These are phyloP conservation scores for Drosophila eugracilis DNA, from an alignment of 1,140 invertebrate genomes.

Conservation along the genomic window DNA sequence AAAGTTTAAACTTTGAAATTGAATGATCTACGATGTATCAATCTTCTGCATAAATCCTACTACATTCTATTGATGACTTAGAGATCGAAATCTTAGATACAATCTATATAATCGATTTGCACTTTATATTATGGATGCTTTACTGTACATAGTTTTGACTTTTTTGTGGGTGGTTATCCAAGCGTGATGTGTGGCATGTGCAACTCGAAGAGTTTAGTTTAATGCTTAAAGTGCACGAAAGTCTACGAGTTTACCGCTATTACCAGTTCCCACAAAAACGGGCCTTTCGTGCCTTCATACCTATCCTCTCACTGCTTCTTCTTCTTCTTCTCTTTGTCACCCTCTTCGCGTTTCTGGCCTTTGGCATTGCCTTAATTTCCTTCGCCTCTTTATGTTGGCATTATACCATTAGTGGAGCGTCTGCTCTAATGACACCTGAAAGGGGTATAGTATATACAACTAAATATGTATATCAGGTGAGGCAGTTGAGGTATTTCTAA, in stretches of 20 bases:
- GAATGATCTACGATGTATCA: neutral
- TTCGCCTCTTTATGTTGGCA: constrained; percentile 10
- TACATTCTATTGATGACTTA: no score
- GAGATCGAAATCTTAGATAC: neutral
- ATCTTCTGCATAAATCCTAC: no score
- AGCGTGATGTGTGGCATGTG: constrained; percentile 52
- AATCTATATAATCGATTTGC: neutral
- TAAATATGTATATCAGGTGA: constrained; percentile 8
- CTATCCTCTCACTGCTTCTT: neutral
- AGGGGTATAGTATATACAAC: neutral
- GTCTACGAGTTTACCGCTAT: constrained; percentile 46
- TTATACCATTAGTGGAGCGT: constrained; percentile 13
- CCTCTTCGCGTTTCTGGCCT: constrained; percentile 17
- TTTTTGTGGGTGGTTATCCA: constrained; percentile 43
- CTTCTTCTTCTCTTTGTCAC: constrained; percentile 1
- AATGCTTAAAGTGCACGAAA: constrained; percentile 47
- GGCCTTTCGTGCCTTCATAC: neutral
- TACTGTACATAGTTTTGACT: constrained; percentile 1
- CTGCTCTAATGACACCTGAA: constrained; percentile 24
- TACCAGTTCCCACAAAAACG: constrained; percentile 35
- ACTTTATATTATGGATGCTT: constrained; percentile 1
- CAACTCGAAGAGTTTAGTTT: constrained; percentile 38
- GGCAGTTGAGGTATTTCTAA: neutral
- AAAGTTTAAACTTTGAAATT: neutral
- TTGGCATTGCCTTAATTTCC: constrained; percentile 27